phyloP scores from a whole-genome alignment of 2,113 vertebrate species.

The Falco punctatus region DNA sequence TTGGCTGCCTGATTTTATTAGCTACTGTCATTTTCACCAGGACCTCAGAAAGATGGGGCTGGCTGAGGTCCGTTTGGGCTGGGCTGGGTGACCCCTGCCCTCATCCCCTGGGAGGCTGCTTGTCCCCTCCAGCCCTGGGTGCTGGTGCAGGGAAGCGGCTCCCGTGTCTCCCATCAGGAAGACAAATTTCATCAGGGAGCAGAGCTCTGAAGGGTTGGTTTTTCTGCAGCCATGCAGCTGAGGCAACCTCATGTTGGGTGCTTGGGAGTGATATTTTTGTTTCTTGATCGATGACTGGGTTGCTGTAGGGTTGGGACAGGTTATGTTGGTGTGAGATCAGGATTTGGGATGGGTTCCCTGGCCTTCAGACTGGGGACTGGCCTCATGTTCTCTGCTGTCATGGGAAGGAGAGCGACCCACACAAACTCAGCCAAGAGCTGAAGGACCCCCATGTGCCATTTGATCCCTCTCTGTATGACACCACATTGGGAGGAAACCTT shows the following conservation, averaged over 20 bases:
- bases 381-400: accelerated
- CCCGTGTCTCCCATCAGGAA: not conserved
- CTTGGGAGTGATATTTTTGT: not conserved
- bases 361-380: not conserved
- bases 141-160: not conserved
- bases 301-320: not conserved
- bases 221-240: not conserved
- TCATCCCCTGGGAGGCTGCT: not conserved
- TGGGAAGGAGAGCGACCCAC: not conserved
- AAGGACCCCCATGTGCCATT: not conserved
- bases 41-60: not conserved
- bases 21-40: not conserved
- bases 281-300: not conserved
- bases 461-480: not conserved
- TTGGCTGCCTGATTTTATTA: not conserved
- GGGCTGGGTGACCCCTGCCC: not conserved
- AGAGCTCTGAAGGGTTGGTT: accelerated
- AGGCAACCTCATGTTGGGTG: not conserved
- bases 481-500: accelerated
- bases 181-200: not conserved
- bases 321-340: not conserved
- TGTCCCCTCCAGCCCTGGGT: not conserved
- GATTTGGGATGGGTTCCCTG: not conserved
- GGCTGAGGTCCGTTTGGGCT: not conserved
- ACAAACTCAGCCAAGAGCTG: not conserved